A percentile compares a stretch with the other conserved stretches of the same genome.
phyloP scores from a whole-genome alignment of 2,113 vertebrate genomes.

The Enhydra lutris region DNA sequence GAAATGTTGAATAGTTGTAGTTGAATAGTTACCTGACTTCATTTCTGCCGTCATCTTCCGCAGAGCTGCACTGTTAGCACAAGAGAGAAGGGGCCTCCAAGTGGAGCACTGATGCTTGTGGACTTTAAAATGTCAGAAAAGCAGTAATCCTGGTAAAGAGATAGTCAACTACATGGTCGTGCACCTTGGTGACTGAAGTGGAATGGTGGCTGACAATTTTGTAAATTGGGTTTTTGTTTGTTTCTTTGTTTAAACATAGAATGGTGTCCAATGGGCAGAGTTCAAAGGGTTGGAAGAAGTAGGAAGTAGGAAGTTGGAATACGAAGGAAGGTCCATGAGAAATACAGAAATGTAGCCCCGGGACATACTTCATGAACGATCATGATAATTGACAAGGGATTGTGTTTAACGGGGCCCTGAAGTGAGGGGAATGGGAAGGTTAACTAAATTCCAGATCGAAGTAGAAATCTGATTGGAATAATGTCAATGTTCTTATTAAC shows the following conservation, averaged over 20 bases:
- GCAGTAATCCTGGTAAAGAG: background rate
- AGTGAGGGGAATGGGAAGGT: too few relatives aligned
- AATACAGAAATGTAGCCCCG: background rate
- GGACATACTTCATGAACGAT: too few relatives aligned
- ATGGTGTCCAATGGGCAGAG: background rate
- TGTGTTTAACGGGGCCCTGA: background rate
- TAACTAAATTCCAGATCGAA: too few relatives aligned
- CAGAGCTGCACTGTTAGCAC: fast-evolving
- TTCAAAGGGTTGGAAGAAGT: background rate
- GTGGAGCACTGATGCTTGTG: fast-evolving
- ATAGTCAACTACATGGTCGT: too few relatives aligned
- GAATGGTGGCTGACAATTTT: background rate
- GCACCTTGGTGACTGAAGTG: background rate
- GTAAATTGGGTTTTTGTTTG: background rate
- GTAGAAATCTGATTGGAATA: background rate
- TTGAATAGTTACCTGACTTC: too few relatives aligned
- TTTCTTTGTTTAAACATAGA: background rate
- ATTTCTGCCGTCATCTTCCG: fast-evolving
- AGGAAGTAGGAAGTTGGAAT: background rate
- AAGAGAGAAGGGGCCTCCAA: background rate
- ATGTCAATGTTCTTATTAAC: background rate
- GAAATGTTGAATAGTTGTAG: too few relatives aligned
- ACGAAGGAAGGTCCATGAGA: background rate
- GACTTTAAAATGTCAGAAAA: background rate
- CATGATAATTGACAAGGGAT: background rate